Percentiles rank a stretch among this genome's conserved stretches.
These are phyloP conservation scores for Bugula neritina DNA, from an alignment of 2,888 invertebrate species.

Conservation along the genomic window DNA sequence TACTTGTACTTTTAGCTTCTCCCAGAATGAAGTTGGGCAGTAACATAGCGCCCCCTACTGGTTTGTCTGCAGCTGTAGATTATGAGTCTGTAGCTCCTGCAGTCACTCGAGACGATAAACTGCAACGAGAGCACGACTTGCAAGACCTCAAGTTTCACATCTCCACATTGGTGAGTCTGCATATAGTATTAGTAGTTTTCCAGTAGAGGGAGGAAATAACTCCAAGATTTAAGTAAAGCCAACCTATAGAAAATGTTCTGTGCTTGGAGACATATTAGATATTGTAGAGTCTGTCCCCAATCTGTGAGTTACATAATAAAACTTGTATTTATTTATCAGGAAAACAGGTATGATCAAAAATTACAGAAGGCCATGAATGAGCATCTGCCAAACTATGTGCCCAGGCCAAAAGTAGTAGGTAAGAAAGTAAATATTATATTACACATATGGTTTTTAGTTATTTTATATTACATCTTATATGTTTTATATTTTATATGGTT, in stretches of 20 bases:
- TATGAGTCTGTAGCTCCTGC: constrained; percentile 29
- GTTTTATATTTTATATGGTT: no score
- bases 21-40: background rate
- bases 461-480: no score
- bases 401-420: background rate
- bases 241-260: no score
- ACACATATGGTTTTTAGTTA: no score
- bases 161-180: constrained; percentile 37
- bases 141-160: constrained; percentile 41
- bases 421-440: no score
- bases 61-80: background rate
- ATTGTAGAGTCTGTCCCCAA: no score
- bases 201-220: no score
- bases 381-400: constrained; percentile 33
- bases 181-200: no score
- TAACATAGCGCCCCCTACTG: background rate
- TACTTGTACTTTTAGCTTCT: no score
- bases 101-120: constrained; percentile 36
- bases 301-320: no score
- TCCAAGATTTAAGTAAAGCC: no score
- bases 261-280: no score
- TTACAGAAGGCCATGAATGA: constrained; percentile 39
- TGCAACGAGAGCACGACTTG: constrained; percentile 34
- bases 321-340: constrained; percentile 36
- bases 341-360: constrained; percentile 36